Percentiles rank a stretch among this genome's conserved stretches.
Conservation (phyloP, 2,113 vertebrate genomes). For the Cyprinodon tularosa region DNA sequence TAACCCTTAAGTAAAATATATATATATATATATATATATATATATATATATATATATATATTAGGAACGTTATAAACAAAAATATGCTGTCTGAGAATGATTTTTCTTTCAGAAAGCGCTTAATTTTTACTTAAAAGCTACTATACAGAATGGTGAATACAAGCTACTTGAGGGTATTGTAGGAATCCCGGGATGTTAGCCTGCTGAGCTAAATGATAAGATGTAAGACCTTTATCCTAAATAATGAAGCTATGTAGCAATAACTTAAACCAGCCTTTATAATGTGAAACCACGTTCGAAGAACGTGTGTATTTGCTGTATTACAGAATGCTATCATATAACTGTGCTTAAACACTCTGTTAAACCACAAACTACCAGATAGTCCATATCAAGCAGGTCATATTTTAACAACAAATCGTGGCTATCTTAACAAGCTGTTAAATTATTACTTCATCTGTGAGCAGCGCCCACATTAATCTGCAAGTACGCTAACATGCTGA, state of each 20-base stretch:
- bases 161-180: neutral
- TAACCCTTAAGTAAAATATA: too few relatives aligned
- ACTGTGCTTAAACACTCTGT: neutral
- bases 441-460: slow-evolving; percentile 3
- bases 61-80: too few relatives aligned
- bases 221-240: neutral
- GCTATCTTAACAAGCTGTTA: slow-evolving; percentile 3
- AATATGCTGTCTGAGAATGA: too few relatives aligned
- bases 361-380: neutral
- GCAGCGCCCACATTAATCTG: neutral
- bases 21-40: too few relatives aligned
- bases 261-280: neutral
- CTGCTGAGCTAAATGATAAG: neutral
- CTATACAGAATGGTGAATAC: too few relatives aligned
- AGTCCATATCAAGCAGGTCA: neutral
- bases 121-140: neutral
- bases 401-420: neutral
- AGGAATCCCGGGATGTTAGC: neutral
- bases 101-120: too few relatives aligned
- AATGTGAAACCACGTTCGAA: neutral
- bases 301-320: neutral
- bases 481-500: neutral
- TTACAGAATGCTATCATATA: neutral
- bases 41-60: too few relatives aligned
- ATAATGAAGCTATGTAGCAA: neutral